phyloP scores from a whole-genome alignment of 2,888 invertebrate species.

The Synergus gifuensis region DNA sequence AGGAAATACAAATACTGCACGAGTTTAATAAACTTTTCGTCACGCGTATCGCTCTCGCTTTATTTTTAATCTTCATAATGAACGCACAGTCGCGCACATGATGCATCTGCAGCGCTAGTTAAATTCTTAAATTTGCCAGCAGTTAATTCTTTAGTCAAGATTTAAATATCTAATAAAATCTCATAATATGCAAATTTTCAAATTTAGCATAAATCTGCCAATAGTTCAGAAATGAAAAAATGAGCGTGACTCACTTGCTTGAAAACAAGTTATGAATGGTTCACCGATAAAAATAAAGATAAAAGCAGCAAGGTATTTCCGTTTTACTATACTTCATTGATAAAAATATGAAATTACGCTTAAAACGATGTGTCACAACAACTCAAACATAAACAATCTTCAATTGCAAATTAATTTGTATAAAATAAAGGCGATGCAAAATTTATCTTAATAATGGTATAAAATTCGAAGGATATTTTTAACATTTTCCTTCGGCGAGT shows the following conservation, averaged over 20 bases:
- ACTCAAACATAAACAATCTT: neutral
- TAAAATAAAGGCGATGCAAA: no score
- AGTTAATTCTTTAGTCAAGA: no score
- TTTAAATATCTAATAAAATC: no score
- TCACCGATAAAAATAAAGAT: slow-evolving; percentile 3
- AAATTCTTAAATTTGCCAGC: no score
- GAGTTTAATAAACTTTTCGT: slow-evolving; percentile 9
- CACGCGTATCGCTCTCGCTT: neutral
- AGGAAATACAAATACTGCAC: slow-evolving; percentile 7
- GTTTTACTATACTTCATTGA: neutral
- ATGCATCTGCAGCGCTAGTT: neutral
- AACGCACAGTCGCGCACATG: neutral
- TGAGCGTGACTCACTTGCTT: neutral
- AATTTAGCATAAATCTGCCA: neutral
- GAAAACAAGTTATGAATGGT: neutral
- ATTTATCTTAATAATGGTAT: no score
- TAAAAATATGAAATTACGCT: neutral
- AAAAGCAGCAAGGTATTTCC: neutral
- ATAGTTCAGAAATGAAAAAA: neutral
- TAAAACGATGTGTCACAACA: neutral
- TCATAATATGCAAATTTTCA: neutral
- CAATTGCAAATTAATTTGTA: no score
- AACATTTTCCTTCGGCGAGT: neutral
- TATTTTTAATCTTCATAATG: slow-evolving; percentile 4
- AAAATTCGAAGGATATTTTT: neutral